Evolutionary conservation across 2,888 invertebrate genomes (phyloP), one percentile per base, ranked within the genome.

Genomic region (Oxystoma pomonae): DNA sequence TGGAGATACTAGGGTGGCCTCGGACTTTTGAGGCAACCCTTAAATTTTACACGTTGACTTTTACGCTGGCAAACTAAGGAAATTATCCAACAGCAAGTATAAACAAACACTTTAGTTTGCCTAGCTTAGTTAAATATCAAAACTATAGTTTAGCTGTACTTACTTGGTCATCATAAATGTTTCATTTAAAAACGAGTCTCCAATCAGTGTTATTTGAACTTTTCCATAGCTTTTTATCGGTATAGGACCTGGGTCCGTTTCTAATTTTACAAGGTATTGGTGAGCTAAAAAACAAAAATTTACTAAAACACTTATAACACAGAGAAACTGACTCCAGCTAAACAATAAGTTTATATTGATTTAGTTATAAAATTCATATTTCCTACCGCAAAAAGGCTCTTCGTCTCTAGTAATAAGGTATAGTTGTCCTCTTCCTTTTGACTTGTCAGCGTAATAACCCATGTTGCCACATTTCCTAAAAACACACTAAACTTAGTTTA

Each of bases 401-500:
- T 93, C 92, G 68, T 94, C 92, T 66, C 95, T 85, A 0, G 97
- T 97, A 1, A 94, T 85, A 57, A 96, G 82, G 76, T 92, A 97
- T n/a, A 96, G 83, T 71, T 91, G 91, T 0, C 96, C 96, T 21
- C 93, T 83, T 0, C 92, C 94, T 2, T 87, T 85, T 0, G 92
- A 91, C 57, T 89, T 84, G 78, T 96, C 92, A 0, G 96, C 92
- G 78, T 94, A 94, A 81, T 94, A 96, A 0, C 96, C 96, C 94
- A 96, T 94, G 76, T 93, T 92, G 49, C 94, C 94, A 78, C 96
- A 96, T 0, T 81, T 79, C 50, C 80, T 79, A 61, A 22, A 73
- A 71, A 60, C 62, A 63, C 60, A n/a, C n/a, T 53, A 9, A 18
- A 53, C n/a, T n/a, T 16, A 53, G n/a, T 9, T n/a, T n/a, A n/a